phyloP scores from a whole-genome alignment of 2,888 invertebrate genomes.

The Rhingia campestris region DNA sequence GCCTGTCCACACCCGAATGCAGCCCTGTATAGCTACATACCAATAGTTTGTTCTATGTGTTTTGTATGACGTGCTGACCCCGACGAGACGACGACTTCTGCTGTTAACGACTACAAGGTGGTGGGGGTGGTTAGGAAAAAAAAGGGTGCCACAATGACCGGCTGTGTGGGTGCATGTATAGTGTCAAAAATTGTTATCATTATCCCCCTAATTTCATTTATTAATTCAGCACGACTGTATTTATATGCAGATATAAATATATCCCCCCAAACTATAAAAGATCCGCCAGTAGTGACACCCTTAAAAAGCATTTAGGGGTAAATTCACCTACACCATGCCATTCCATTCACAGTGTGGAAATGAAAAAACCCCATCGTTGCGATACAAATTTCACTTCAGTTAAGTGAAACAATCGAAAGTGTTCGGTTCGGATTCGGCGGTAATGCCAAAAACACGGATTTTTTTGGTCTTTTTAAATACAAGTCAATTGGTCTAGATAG shows the following conservation, averaged over 20 bases:
- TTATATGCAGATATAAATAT: constrained; percentile 11
- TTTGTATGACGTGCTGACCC: constrained; percentile 31
- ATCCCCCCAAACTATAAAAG: constrained; percentile 1
- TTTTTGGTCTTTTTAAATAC: too few relatives aligned
- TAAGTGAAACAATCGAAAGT: constrained; percentile 70
- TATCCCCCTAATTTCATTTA: constrained; percentile 43
- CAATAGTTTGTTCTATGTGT: neutral
- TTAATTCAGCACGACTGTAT: constrained; percentile 11
- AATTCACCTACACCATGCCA: constrained; percentile 40
- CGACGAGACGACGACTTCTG: constrained; percentile 36
- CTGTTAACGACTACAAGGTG: neutral
- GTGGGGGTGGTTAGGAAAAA: constrained; percentile 1
- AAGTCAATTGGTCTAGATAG: too few relatives aligned
- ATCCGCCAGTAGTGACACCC: constrained; percentile 36
- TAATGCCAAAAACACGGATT: neutral
- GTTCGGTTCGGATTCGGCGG: constrained; percentile 58
- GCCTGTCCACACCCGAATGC: constrained; percentile 8
- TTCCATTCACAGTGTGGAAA: constrained; percentile 12
- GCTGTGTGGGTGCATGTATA: constrained; percentile 30
- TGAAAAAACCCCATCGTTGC: constrained; percentile 31
- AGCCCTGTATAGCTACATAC: constrained; percentile 26
- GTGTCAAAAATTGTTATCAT: constrained; percentile 42
- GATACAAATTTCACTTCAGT: constrained; percentile 51
- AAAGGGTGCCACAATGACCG: constrained; percentile 20
- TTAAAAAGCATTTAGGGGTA: constrained; percentile 54